Percentiles rank a stretch among this genome's conserved stretches.
Evolutionary conservation across 2,797 vertebrate species (phyloP).

Genomic region (Syncerus caffer): DNA sequence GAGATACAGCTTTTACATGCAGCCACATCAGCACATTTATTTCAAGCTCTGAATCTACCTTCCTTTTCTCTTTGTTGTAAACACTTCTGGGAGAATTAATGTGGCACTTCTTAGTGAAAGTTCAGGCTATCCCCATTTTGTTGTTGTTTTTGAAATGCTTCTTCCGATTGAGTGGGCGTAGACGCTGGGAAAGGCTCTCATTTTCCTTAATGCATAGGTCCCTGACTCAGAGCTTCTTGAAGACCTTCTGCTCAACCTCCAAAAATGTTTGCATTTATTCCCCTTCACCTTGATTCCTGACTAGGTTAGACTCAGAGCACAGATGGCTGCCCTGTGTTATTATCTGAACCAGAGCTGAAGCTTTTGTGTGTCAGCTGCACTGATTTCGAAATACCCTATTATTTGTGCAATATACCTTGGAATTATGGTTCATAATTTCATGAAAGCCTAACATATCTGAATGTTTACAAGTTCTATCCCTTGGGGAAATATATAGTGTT

Average conservation of each 20-base stretch:
- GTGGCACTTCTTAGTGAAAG: conserved; percentile 25
- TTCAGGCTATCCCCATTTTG: conserved; percentile 23
- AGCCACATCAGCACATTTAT: neutral
- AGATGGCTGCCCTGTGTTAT: conserved; percentile 58
- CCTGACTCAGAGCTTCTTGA: conserved; percentile 33
- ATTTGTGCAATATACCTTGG: conserved; percentile 67
- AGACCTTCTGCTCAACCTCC: conserved; percentile 28
- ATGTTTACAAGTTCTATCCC: conserved; percentile 74
- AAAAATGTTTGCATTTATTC: conserved; percentile 24
- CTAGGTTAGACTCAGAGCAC: conserved; percentile 24
- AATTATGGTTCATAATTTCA: conserved; percentile 65
- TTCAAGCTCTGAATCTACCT: conserved; percentile 14
- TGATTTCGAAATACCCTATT: conserved; percentile 60
- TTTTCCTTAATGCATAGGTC: neutral
- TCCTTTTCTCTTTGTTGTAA: conserved; percentile 52
- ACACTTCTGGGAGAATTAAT: conserved; percentile 52
- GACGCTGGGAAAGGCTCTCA: neutral
- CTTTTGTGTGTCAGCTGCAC: conserved; percentile 62
- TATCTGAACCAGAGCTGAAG: conserved; percentile 47
- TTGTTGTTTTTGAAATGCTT: conserved; percentile 19
- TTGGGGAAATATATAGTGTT: conserved; percentile 66
- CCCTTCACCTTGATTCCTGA: conserved; percentile 52
- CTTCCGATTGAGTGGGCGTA: neutral
- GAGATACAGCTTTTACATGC: neutral
- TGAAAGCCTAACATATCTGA: conserved; percentile 70